These are phyloP conservation scores for Crepidodera aurea DNA, from an alignment of 2,888 invertebrate genomes.

Conservation along the genomic window DNA sequence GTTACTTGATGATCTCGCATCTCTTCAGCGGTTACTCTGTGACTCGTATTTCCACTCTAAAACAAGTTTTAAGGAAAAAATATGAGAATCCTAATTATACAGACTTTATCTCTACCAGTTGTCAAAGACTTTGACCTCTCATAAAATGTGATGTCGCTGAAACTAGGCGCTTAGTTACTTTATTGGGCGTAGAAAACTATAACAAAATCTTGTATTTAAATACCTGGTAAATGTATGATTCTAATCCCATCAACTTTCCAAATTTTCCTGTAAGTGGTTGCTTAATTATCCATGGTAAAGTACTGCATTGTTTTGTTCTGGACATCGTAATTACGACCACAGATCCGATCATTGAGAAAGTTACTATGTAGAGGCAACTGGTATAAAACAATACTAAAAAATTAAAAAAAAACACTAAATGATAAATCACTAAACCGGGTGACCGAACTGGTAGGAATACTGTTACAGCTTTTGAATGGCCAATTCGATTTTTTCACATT, in stretches of 20 bases:
- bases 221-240: constrained; percentile 60
- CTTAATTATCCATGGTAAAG: constrained; percentile 65
- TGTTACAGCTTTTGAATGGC: no score
- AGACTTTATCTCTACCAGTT: no score
- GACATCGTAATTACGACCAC: constrained; percentile 65
- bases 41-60: constrained; percentile 48
- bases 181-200: no score
- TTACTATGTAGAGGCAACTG: constrained; percentile 65
- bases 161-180: no score
- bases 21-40: constrained; percentile 59
- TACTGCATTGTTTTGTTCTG: constrained; percentile 60
- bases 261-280: constrained; percentile 60
- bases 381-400: constrained; percentile 66
- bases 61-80: no score
- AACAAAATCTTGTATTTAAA: no score
- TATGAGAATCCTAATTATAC: no score
- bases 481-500: no score
- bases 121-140: no score
- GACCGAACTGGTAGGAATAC: no score
- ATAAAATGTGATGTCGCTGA: no score
- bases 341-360: constrained; percentile 65
- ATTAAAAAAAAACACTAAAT: background rate
- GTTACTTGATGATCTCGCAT: constrained; percentile 60
- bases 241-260: constrained; percentile 61
- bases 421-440: no score